A percentile compares a stretch with the other conserved stretches of the same genome.
Evolutionary conservation across 2,113 vertebrate genomes (phyloP).

Genomic region (Leptobrachium ailaonicum): DNA sequence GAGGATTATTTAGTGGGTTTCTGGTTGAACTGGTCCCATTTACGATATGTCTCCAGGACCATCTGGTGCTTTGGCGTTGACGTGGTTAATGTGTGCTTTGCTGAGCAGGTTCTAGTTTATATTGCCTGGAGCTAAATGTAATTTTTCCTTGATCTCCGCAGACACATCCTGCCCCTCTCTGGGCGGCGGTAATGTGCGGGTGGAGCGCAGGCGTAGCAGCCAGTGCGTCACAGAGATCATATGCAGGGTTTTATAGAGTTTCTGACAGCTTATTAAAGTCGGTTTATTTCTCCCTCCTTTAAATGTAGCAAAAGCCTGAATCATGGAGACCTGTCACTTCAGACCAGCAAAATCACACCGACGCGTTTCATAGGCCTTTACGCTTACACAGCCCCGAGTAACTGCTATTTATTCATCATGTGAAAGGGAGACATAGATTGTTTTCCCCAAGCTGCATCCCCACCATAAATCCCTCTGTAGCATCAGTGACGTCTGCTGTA

Average conservation of each 20-base stretch:
- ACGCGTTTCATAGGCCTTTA: no score
- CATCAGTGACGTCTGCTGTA: no score
- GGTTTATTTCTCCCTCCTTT: slow-evolving; percentile 53
- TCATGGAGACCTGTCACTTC: neutral
- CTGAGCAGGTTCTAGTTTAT: neutral
- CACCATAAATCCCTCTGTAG: no score
- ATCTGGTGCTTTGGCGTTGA: no score
- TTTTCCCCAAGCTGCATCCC: no score
- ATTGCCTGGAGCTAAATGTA: neutral
- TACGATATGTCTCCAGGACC: no score
- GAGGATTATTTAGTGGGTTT: no score
- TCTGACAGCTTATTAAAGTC: slow-evolving; percentile 57
- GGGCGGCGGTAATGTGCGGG: slow-evolving; percentile 53
- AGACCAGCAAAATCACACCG: no score
- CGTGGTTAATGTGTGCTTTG: no score
- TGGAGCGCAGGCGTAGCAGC: slow-evolving; percentile 60
- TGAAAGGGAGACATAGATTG: no score
- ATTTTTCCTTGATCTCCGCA: slow-evolving; percentile 14
- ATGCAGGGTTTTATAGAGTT: slow-evolving; percentile 60
- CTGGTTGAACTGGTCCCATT: no score
- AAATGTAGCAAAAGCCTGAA: slow-evolving; percentile 49
- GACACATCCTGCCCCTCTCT: neutral
- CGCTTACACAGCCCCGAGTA: neutral
- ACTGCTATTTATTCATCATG: no score
- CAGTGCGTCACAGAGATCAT: slow-evolving; percentile 61